phyloP scores from a whole-genome alignment of 1,140 invertebrate genomes.

The Cyclina sinensis region DNA sequence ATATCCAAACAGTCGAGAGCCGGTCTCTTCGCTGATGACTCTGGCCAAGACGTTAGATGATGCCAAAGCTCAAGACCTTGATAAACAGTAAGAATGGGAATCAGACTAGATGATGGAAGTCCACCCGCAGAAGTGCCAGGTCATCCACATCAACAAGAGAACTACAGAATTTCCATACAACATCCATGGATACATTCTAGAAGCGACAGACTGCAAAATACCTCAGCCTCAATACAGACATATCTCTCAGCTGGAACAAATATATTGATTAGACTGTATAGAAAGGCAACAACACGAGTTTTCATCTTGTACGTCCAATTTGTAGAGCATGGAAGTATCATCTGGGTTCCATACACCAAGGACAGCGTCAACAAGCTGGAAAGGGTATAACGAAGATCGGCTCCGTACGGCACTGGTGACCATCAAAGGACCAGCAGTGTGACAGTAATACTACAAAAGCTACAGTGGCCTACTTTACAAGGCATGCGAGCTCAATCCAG shows the following conservation, averaged over 20 bases:
- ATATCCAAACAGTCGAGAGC: background rate
- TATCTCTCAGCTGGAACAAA: slow-evolving; percentile 44
- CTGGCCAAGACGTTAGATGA: background rate
- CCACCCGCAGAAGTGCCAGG: slow-evolving; percentile 20
- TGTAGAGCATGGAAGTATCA: slow-evolving; percentile 5
- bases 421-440: slow-evolving; percentile 6
- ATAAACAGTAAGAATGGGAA: slow-evolving; percentile 49
- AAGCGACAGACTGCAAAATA: slow-evolving; percentile 57
- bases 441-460: background rate
- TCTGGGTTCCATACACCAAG: slow-evolving; percentile 22
- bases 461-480: slow-evolving; percentile 23
- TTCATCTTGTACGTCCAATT: background rate
- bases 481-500: background rate
- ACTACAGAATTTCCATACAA: background rate
- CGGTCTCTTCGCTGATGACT: slow-evolving; percentile 17
- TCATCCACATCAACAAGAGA: slow-evolving; percentile 52
- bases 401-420: background rate
- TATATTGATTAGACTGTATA: slow-evolving; percentile 48
- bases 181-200: slow-evolving; percentile 55
- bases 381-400: slow-evolving; percentile 1
- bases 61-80: slow-evolving; percentile 40
- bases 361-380: slow-evolving; percentile 12
- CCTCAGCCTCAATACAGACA: slow-evolving; percentile 39
- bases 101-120: slow-evolving; percentile 59
- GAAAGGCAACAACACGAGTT: slow-evolving; percentile 38